Conservation (phyloP, 2,797 vertebrate species). For the Myotis daubentonii region DNA sequence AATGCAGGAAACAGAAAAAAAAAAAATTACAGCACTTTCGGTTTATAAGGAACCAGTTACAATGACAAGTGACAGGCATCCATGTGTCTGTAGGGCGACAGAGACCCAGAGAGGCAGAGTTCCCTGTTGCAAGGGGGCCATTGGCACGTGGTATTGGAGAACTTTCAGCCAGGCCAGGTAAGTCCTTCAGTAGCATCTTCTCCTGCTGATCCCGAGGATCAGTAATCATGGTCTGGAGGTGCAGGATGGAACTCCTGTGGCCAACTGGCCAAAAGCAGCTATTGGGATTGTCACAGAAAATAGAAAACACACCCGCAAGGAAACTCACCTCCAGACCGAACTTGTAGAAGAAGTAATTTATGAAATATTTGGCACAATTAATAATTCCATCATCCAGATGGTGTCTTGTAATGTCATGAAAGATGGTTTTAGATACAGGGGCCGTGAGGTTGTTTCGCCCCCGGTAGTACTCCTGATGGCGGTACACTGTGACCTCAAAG, state of each 20-base stretch:
- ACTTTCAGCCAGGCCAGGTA: neutral
- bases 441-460: slow-evolving; percentile 93
- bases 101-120: neutral
- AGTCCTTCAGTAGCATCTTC: neutral
- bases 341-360: slow-evolving; percentile 99
- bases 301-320: neutral
- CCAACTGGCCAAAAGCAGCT: neutral
- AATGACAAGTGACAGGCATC: neutral
- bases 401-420: slow-evolving; percentile 95
- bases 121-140: rapidly evolving
- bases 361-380: slow-evolving; percentile 96
- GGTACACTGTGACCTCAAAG: slow-evolving; percentile 97
- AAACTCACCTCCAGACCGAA: slow-evolving; percentile 95
- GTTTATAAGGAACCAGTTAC: neutral
- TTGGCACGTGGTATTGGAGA: neutral
- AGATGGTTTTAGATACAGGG: slow-evolving; percentile 95
- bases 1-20: neutral
- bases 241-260: rapidly evolving
- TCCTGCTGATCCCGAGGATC: no score
- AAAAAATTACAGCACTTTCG: neutral
- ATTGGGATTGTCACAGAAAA: neutral
- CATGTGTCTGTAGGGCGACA: neutral
- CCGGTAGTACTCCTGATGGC: slow-evolving; percentile 95
- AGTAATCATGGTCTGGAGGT: neutral
- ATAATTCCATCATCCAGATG: slow-evolving; percentile 95